Percentiles rank a stretch among this genome's conserved stretches.
phyloP scores from a whole-genome alignment of 2,113 vertebrate species.

The Verasper variegatus region DNA sequence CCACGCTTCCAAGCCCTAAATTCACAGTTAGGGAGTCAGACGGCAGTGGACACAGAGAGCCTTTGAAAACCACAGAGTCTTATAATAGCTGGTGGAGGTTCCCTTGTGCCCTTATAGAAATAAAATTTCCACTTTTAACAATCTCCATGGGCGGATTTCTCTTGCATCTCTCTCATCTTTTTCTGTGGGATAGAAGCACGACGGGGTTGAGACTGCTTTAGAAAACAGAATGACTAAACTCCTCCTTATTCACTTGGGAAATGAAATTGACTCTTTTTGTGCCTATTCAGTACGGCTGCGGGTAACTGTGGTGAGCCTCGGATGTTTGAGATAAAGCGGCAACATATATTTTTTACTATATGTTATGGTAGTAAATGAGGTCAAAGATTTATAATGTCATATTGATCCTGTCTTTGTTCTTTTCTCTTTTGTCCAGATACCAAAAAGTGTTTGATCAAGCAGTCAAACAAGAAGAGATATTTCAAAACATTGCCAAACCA shows the following conservation, averaged over 20 bases:
- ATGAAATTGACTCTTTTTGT: slow-evolving; percentile 33
- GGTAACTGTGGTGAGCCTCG: slow-evolving; percentile 2
- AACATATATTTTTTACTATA: neutral
- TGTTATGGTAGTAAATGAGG: slow-evolving; percentile 5
- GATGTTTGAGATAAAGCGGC: slow-evolving; percentile 17
- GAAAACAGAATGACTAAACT: slow-evolving; percentile 54
- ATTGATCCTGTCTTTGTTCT: neutral
- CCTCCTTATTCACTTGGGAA: slow-evolving; percentile 40
- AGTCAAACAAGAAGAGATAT: slow-evolving; percentile 91
- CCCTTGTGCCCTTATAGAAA: slow-evolving; percentile 71
- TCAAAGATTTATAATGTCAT: neutral
- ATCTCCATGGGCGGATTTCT: slow-evolving; percentile 61
- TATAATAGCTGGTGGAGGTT: slow-evolving; percentile 73
- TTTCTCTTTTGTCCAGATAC: slow-evolving; percentile 83
- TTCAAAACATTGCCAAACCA: slow-evolving; percentile 92
- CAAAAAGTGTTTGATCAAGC: slow-evolving; percentile 94
- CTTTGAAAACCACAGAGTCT: slow-evolving; percentile 70
- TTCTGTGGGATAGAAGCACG: slow-evolving; percentile 53
- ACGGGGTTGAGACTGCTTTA: slow-evolving; percentile 48
- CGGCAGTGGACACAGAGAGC: slow-evolving; percentile 64
- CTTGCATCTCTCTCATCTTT: slow-evolving; percentile 54
- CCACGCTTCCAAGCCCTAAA: slow-evolving; percentile 72
- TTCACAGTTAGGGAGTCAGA: slow-evolving; percentile 73
- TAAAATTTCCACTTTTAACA: slow-evolving; percentile 76
- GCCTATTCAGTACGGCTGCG: slow-evolving; percentile 35